A percentile compares a stretch with the other conserved stretches of the same genome.
Evolutionary conservation across 2,888 invertebrate genomes (phyloP).

Genomic region (Halictus quadricinctus): DNA sequence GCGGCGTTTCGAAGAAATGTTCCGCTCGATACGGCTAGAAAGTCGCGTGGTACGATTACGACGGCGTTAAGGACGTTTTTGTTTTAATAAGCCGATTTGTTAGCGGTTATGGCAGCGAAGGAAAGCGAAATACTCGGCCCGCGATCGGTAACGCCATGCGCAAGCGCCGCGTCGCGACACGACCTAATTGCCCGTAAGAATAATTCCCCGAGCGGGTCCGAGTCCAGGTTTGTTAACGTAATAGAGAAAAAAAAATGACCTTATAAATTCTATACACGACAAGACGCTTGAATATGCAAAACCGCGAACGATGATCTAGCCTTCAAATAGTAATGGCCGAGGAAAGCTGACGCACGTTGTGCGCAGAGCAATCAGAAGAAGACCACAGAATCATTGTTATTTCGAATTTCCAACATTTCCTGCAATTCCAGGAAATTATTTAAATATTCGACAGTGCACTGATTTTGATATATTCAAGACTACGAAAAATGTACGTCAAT

Average conservation of each 20-base stretch:
- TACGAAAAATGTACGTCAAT: no score
- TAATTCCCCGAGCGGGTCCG: conserved; percentile 15
- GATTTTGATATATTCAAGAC: no score
- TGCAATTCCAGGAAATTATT: no score
- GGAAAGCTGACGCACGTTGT: background rate
- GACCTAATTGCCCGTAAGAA: conserved; percentile 48
- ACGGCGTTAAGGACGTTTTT: background rate
- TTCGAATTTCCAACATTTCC: background rate
- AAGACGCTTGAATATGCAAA: background rate
- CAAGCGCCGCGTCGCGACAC: background rate
- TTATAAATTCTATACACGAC: background rate
- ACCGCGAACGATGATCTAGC: background rate
- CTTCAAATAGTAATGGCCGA: background rate
- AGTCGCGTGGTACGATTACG: conserved; percentile 6
- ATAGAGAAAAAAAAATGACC: conserved; percentile 29
- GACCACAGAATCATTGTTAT: background rate
- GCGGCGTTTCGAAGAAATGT: background rate
- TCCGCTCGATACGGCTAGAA: conserved; percentile 13
- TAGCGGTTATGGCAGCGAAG: conserved; percentile 1
- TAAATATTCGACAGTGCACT: no score
- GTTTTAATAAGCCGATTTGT: conserved; percentile 11
- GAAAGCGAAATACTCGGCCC: conserved; percentile 19
- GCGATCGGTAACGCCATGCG: background rate
- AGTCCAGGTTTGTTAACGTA: background rate
- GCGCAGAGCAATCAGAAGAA: background rate